Conservation (phyloP, 2,113 vertebrate genomes). For the Carollia perspicillata region DNA sequence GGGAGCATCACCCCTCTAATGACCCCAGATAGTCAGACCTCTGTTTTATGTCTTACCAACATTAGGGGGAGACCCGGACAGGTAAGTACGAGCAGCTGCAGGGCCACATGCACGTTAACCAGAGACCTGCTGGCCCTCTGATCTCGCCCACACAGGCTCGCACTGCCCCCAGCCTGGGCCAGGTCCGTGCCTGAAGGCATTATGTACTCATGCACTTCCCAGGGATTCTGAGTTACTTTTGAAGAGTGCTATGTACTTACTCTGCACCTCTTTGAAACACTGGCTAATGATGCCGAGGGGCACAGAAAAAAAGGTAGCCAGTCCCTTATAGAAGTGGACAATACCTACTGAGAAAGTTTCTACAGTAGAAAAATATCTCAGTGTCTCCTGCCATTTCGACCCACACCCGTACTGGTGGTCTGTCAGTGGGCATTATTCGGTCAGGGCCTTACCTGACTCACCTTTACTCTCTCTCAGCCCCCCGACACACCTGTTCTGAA, state of each 20-base stretch:
- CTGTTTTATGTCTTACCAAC: constrained; percentile 60
- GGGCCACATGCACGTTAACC: neutral
- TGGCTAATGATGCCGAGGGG: neutral
- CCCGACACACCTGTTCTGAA: neutral
- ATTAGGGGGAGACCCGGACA: neutral
- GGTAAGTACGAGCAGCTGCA: constrained; percentile 30
- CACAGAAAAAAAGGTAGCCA: neutral
- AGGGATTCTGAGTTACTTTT: neutral
- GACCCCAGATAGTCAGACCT: constrained; percentile 41
- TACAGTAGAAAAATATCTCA: neutral
- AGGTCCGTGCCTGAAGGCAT: neutral
- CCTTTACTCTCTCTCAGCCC: neutral
- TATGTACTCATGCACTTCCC: neutral
- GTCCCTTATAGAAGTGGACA: neutral
- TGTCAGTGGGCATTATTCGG: neutral
- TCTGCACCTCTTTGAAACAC: neutral
- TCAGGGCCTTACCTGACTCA: neutral
- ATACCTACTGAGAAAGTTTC: neutral
- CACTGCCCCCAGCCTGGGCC: neutral
- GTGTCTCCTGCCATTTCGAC: neutral
- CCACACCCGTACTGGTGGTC: rapidly evolving
- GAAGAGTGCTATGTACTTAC: neutral
- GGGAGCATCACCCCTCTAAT: constrained; percentile 14
- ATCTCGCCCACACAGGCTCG: neutral
- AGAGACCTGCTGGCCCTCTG: neutral